These are phyloP conservation scores for Charadrius vociferus DNA, from an alignment of 2,113 vertebrate species.

Conservation along the genomic window DNA sequence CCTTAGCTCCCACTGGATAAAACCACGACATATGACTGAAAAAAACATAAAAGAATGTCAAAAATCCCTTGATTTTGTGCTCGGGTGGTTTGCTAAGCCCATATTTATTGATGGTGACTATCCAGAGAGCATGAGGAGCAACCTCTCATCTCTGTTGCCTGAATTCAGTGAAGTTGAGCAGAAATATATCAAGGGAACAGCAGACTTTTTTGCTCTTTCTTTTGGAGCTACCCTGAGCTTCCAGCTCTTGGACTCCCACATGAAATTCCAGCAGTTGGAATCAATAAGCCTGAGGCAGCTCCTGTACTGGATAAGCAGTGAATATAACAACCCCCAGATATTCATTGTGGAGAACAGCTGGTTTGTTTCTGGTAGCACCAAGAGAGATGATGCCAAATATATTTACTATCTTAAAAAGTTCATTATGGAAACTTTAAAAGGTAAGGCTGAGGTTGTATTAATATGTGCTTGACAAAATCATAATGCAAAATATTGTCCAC, in stretches of 20 bases:
- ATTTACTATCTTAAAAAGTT: slow-evolving; percentile 97
- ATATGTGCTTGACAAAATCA: background rate
- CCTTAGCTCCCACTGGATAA: slow-evolving; percentile 94
- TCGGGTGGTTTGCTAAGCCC: slow-evolving; percentile 96
- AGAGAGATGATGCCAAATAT: slow-evolving; percentile 90
- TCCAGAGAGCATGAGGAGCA: slow-evolving; percentile 87
- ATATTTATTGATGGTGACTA: slow-evolving; percentile 94
- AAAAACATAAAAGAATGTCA: slow-evolving; percentile 85
- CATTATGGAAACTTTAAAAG: slow-evolving; percentile 91
- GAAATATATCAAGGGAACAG: slow-evolving; percentile 83
- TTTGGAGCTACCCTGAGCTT: slow-evolving; percentile 93
- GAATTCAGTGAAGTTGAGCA: slow-evolving; percentile 85
- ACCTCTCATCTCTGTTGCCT: slow-evolving; percentile 86
- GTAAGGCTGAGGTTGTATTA: slow-evolving; percentile 69
- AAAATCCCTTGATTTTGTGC: slow-evolving; percentile 92
- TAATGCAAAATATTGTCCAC: background rate
- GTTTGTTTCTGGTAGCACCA: slow-evolving; percentile 88
- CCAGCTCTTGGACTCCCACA: slow-evolving; percentile 87
- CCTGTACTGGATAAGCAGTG: slow-evolving; percentile 90
- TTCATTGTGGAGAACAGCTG: slow-evolving; percentile 98
- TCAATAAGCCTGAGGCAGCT: slow-evolving; percentile 90
- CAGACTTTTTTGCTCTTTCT: slow-evolving; percentile 96
- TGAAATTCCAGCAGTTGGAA: slow-evolving; percentile 91
- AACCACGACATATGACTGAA: slow-evolving; percentile 80
- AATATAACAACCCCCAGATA: slow-evolving; percentile 90